These are phyloP conservation scores for Odontothrips loti DNA, from an alignment of 2,888 invertebrate species.

Conservation along the genomic window DNA sequence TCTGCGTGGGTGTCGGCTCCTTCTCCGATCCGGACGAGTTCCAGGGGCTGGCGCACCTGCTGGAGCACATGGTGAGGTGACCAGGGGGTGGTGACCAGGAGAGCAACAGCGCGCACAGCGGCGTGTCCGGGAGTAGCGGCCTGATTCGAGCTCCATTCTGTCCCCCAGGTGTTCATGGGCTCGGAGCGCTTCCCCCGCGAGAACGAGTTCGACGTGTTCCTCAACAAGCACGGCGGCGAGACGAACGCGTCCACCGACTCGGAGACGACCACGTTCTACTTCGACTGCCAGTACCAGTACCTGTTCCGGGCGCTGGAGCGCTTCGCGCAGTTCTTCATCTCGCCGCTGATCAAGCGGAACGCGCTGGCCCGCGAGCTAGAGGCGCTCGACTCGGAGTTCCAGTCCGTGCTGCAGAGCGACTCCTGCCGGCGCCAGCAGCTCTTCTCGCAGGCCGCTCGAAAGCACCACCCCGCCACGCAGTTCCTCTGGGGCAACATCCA, in stretches of 20 bases:
- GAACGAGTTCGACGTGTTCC: conserved; percentile 76
- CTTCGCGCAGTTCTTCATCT: conserved; percentile 84
- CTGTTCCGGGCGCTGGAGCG: conserved; percentile 72
- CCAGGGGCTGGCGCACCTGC: conserved; percentile 77
- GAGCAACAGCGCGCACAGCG: no score
- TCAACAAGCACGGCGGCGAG: conserved; percentile 78
- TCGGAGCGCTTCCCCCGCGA: conserved; percentile 65
- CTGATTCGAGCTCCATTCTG: no score
- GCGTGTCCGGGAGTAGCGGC: no score
- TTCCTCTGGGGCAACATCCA: conserved; percentile 77
- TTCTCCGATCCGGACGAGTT: conserved; percentile 73
- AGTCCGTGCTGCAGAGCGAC: conserved; percentile 72
- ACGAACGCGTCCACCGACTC: conserved; percentile 85
- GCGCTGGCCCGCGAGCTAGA: conserved; percentile 82
- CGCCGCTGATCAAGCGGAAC: conserved; percentile 77
- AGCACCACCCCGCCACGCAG: conserved; percentile 61
- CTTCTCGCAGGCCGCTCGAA: conserved; percentile 62
- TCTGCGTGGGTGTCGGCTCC: conserved; percentile 70
- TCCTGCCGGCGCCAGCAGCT: conserved; percentile 71
- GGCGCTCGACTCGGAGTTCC: conserved; percentile 88
- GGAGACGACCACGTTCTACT: conserved; percentile 83
- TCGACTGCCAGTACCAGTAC: conserved; percentile 78
- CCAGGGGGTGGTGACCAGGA: no score
- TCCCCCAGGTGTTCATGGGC: conserved; percentile 45
- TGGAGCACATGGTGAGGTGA: conserved; percentile 95